Base-by-base conservation (phyloP, 1,140 invertebrate genomes). In the Panulirus ornatus region DNA sequence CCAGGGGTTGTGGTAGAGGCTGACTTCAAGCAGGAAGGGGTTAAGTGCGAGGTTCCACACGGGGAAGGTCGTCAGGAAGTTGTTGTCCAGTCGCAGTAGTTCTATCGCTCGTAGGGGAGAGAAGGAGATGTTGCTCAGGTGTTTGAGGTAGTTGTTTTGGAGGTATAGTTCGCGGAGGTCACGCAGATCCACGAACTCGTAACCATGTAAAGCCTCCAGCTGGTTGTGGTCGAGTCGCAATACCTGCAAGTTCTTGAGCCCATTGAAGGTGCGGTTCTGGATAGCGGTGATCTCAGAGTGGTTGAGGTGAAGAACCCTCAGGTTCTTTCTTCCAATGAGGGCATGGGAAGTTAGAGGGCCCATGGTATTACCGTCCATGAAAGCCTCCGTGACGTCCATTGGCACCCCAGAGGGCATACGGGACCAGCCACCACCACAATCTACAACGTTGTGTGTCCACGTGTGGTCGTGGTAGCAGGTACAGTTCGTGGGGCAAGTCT, bases 321-420 rank as follows among this genome's bases (percentile, higher is more conserved):
- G 94, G 93, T 97, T 97, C 93, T 98, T 98, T 91, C 97, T 95
- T 0, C 97, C 97, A 91, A 98, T 97, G 93, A 99, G 98, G 3
- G 97, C 96, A 93, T 98, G 97, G 93, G 97, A 97, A 36, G 96
- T 96, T 87, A 99, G 94, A 92, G 97, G 96, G 71, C 96, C 96
- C 92, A 99, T 96, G 92, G 97, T 96, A 93, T 98, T 98, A 30
- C 97, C 97, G 93, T 98, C 98, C 81, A 99, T 94, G 93, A 98
- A 98, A 27, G 98, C 96, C 93, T 98, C 97, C 36, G 97, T 98
- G 0, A 97, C 97, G 93, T 99, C 97, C 97, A 98, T 98, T 22
- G 98, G 97, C 90, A 98, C 97, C 82, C 96, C 95, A 0, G 96
- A 95, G 0, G 98, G 97, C 92, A 98, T 96, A 93, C 96, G 96